Conservation (phyloP, 2,113 vertebrate genomes). For the Boleophthalmus pectinirostris region DNA sequence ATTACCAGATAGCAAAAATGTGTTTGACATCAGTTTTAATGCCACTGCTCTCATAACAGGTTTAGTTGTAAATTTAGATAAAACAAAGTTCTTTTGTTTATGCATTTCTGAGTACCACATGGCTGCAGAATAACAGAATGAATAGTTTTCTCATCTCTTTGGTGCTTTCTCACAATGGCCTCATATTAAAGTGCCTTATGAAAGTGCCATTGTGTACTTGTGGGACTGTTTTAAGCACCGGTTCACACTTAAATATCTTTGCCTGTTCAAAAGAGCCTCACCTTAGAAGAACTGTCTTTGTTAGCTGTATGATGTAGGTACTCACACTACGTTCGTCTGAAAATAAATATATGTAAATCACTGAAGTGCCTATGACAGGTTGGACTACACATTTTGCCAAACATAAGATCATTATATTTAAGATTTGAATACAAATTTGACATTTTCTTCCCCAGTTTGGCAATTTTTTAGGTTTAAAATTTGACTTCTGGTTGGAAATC, state of each 20-base stretch:
- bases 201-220: not conserved
- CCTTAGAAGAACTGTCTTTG: not conserved
- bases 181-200: conserved; percentile 1
- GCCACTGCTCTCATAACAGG: not conserved
- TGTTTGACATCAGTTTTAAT: not conserved
- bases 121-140: not conserved
- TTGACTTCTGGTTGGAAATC: too few species aligned
- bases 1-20: not conserved
- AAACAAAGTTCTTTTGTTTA: not conserved
- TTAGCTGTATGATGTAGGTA: not conserved
- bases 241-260: not conserved
- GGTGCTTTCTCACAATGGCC: not conserved
- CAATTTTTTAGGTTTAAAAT: too few species aligned
- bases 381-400: too few species aligned
- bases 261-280: not conserved
- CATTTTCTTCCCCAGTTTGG: too few species aligned
- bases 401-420: too few species aligned
- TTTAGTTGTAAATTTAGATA: not conserved
- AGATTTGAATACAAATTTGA: too few species aligned
- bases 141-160: not conserved
- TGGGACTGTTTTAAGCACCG: not conserved
- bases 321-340: not conserved
- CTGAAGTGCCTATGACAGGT: too few species aligned
- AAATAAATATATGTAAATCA: not conserved
- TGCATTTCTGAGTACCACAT: not conserved